Base-by-base conservation (phyloP, 2,797 vertebrate species). In the Sarcophilus harrisii region DNA sequence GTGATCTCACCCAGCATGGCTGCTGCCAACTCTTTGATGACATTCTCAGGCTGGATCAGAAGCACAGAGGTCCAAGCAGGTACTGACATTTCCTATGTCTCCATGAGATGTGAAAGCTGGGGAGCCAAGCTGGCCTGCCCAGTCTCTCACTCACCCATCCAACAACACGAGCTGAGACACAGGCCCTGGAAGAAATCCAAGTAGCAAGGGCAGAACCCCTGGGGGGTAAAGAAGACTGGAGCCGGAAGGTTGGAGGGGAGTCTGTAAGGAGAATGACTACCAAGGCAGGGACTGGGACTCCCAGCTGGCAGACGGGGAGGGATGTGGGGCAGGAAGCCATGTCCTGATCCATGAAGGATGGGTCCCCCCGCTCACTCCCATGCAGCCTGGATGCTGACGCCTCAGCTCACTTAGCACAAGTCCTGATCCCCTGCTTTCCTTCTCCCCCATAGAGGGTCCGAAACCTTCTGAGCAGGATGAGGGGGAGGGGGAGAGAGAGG, bases 261-360 rank as follows among this genome's bases (percentile, higher is more conserved):
- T 81, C 73, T 11, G 10, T 12, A 8, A 73, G 60, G 93, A 90
- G 92, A 94, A 90, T 28, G n/a, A 90, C 12, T 90, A 94, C 91
- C 96, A 30, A 81, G n/a, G 38, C 55, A 49, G 94, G 87, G 91
- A 95, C 16, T 90, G 81, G 38, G 24, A 3, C 3, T 0, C 14
- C 54, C 12, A 57, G 58, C 38, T 24, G 45, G 38, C 90, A 10
- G 58, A 59, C 49, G 1, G 57, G 90, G 57, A 73, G 45, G 91
- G 59, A 49, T 21, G 91, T 6, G 45, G 87, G 29, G 97, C 1
- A 0, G 91, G 58, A 96, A 2, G 94, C 94, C 45, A 91, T 8
- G 21, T 96, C 95, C 1, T 95, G 97, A 98, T 95, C 97, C 96
- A 57, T 95, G 95, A 97, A 97, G 94, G 94, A 95, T 81, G 32